Evolutionary conservation across 2,113 vertebrate genomes (phyloP).

Genomic region (Genyomyrus donnyi): DNA sequence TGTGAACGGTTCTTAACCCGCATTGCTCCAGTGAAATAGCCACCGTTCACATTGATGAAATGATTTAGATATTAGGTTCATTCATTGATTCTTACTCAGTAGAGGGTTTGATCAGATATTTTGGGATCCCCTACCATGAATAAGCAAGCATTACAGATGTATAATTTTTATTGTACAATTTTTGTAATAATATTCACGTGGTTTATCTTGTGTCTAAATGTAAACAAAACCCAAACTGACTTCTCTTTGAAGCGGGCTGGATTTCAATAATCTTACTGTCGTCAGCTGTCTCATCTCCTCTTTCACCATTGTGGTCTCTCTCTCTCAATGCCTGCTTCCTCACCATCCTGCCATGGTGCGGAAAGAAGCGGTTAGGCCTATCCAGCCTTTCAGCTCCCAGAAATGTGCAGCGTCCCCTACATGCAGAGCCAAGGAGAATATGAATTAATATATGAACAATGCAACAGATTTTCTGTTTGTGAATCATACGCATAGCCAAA

Average conservation of each 20-base stretch:
- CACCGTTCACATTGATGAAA: neutral
- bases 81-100: neutral
- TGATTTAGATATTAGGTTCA: neutral
- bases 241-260: neutral
- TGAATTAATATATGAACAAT: neutral
- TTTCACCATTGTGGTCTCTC: neutral
- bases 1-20: neutral
- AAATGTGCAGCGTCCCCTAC: neutral
- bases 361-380: neutral
- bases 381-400: neutral
- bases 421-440: neutral
- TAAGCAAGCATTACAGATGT: neutral
- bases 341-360: neutral
- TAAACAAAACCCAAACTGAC: neutral
- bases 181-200: neutral
- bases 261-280: neutral
- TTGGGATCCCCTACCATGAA: neutral
- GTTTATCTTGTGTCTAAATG: neutral
- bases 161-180: neutral
- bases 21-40: neutral
- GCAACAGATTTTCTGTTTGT: neutral
- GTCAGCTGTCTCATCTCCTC: neutral
- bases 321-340: neutral
- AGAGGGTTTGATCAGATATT: neutral
- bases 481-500: neutral